These are phyloP conservation scores for Diorhabda sublineata DNA, from an alignment of 1,140 invertebrate species.

Conservation along the genomic window DNA sequence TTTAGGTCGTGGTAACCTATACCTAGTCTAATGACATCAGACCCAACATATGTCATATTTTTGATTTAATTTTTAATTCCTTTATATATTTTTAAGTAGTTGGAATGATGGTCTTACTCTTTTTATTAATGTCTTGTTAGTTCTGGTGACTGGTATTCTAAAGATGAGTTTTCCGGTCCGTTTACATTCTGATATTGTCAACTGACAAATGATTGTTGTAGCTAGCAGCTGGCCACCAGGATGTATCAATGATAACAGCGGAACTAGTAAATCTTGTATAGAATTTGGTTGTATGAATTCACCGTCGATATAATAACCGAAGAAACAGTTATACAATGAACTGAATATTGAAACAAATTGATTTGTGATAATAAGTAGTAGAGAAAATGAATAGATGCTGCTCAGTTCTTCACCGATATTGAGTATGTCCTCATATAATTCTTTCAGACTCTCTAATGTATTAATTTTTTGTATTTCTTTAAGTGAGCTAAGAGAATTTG, in stretches of 20 bases:
- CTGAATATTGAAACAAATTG: conserved; percentile 10
- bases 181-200: neutral
- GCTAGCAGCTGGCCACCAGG: neutral
- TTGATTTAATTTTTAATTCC: too few species aligned
- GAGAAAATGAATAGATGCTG: conserved; percentile 4
- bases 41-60: too few species aligned
- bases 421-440: conserved; percentile 2
- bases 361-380: neutral
- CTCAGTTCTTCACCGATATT: neutral
- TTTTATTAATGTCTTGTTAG: conserved; percentile 5
- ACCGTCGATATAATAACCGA: conserved; percentile 7
- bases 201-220: conserved; percentile 4
- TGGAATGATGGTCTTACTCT: neutral
- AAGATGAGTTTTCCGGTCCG: neutral
- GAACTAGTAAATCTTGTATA: neutral
- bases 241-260: conserved; percentile 6
- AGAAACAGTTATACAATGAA: conserved; percentile 11
- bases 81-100: too few species aligned
- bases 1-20: too few species aligned
- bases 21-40: neutral
- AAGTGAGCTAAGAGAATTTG: neutral
- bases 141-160: neutral
- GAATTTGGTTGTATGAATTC: conserved; percentile 4
- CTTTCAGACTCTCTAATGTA: conserved; percentile 3
- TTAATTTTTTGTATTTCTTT: neutral